phyloP scores from a whole-genome alignment of 2,113 vertebrate genomes.

The Passerina amoena region DNA sequence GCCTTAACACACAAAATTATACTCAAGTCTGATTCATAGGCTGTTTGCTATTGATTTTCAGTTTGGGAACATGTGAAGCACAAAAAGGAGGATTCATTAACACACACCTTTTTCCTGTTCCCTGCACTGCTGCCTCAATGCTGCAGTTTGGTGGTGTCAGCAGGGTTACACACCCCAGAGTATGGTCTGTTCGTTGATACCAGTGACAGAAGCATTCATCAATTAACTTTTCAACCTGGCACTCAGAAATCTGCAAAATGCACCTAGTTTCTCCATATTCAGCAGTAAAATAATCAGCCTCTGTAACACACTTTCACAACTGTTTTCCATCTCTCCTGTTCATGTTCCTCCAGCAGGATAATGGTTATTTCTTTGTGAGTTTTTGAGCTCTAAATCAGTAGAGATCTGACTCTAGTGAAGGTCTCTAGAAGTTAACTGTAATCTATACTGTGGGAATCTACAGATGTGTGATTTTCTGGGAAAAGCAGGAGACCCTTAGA shows the following conservation, averaged over 20 bases:
- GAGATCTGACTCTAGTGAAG: accelerated
- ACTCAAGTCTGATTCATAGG: neutral
- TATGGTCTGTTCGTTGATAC: accelerated
- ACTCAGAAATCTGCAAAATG: neutral
- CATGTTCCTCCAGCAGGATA: neutral
- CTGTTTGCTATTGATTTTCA: neutral
- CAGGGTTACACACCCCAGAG: neutral
- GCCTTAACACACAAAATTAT: neutral
- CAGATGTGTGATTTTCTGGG: neutral
- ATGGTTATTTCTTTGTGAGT: neutral
- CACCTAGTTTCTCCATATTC: neutral
- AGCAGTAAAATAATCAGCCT: neutral
- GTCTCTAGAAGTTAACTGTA: neutral
- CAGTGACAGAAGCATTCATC: neutral
- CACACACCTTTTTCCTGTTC: neutral
- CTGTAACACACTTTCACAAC: neutral
- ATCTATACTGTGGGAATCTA: neutral
- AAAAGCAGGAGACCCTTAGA: neutral
- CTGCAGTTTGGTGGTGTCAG: neutral
- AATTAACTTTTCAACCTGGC: neutral
- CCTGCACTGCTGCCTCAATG: neutral
- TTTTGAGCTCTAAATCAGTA: neutral
- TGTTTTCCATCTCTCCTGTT: neutral
- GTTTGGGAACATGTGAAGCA: neutral
- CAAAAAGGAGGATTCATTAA: neutral